Conservation (phyloP, 2,797 vertebrate genomes). For the Pipistrellus kuhlii region DNA sequence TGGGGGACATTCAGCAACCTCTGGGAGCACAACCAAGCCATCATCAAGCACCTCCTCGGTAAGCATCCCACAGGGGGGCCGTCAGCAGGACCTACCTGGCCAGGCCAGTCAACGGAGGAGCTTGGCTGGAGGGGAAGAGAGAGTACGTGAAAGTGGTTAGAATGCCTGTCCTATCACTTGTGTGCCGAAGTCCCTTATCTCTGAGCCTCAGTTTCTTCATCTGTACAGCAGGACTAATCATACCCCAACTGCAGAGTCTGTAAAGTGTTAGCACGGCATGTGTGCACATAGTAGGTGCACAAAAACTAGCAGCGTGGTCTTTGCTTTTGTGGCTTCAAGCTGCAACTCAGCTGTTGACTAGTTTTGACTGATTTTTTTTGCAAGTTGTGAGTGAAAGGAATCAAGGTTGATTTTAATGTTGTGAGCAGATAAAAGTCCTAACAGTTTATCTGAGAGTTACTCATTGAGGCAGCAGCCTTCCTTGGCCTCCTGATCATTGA, state of each 20-base stretch:
- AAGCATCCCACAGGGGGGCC: not conserved
- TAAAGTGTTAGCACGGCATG: rapidly evolving
- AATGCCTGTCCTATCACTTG: not conserved
- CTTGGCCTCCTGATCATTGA: not conserved
- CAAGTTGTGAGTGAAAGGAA: not conserved
- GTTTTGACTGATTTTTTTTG: not conserved
- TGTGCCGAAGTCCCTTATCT: not conserved
- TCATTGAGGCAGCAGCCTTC: no score
- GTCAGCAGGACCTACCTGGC: not conserved
- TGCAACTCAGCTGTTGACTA: not conserved
- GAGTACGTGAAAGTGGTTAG: not conserved
- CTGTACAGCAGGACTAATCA: not conserved
- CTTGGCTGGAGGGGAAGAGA: not conserved
- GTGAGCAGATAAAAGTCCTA: not conserved
- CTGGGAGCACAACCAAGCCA: conserved; percentile 98
- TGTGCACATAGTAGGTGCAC: rapidly evolving
- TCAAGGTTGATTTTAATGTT: not conserved
- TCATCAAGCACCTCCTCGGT: conserved; percentile 97
- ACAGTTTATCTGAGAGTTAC: not conserved
- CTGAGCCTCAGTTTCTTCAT: not conserved
- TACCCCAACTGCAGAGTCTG: not conserved
- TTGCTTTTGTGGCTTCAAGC: not conserved
- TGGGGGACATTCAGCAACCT: conserved; percentile 98
- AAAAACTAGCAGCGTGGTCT: rapidly evolving
- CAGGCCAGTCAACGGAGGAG: not conserved